Evolutionary conservation across 2,888 invertebrate genomes (phyloP).

Genomic region (Carpatolechia fugitivella): DNA sequence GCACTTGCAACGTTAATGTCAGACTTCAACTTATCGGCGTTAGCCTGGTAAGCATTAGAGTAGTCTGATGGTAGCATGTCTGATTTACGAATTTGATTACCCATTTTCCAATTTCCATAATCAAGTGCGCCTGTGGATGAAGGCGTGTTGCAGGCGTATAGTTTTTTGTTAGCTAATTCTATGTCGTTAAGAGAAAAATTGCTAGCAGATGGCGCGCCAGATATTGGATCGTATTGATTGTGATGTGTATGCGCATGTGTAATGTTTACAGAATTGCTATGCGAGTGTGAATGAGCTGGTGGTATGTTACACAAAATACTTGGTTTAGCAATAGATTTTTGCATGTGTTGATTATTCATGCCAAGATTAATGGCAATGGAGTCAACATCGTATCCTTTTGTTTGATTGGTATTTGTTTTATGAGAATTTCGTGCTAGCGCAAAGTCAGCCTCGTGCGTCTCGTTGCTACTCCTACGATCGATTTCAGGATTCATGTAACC

Average conservation of each 20-base stretch:
- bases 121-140: conserved; percentile 53
- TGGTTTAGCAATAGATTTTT: conserved; percentile 48
- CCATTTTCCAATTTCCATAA: conserved; percentile 68
- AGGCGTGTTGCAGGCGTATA: conserved; percentile 54
- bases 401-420: conserved; percentile 43
- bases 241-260: conserved; percentile 67
- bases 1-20: conserved; percentile 42
- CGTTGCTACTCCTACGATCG: conserved; percentile 48
- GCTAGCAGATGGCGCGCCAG: conserved; percentile 47
- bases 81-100: conserved; percentile 57
- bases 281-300: conserved; percentile 56
- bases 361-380: conserved; percentile 68
- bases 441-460: conserved; percentile 43
- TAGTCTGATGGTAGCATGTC: conserved; percentile 64
- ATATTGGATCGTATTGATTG: conserved; percentile 55
- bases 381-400: conserved; percentile 61
- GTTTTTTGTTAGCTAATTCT: conserved; percentile 66
- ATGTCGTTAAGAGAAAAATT: conserved; percentile 69
- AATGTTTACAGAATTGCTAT: conserved; percentile 47
- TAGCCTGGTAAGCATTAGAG: conserved; percentile 51
- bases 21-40: conserved; percentile 54
- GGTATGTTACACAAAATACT: conserved; percentile 44
- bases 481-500: conserved; percentile 66
- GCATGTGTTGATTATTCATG: conserved; percentile 54
- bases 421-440: conserved; percentile 41